phyloP scores from a whole-genome alignment of 2,113 vertebrate genomes.

The Rhabdornis inornatus region DNA sequence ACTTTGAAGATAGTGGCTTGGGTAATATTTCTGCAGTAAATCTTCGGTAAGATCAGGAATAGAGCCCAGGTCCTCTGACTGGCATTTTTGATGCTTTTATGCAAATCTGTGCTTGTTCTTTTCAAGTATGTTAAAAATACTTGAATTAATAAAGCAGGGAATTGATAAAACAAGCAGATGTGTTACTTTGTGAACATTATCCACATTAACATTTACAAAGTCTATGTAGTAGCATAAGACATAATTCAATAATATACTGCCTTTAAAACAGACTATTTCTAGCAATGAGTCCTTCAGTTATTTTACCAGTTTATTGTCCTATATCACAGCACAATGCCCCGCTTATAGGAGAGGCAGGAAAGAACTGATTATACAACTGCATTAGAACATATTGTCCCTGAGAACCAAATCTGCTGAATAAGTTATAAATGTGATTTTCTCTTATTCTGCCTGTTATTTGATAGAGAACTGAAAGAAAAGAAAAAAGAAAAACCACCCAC shows the following conservation, averaged over 20 bases:
- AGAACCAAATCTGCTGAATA: conserved; percentile 30
- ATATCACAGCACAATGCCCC: conserved; percentile 12
- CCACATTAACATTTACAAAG: neutral
- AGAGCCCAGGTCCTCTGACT: neutral
- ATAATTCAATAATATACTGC: neutral
- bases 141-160: neutral
- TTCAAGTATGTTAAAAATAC: neutral
- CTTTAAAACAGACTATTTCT: conserved; percentile 30
- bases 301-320: conserved; percentile 40
- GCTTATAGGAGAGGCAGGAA: conserved; percentile 25
- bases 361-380: conserved; percentile 48
- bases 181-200: neutral
- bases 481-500: neutral
- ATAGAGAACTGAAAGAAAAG: neutral
- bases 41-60: neutral
- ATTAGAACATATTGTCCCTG: neutral
- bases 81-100: neutral
- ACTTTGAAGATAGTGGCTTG: conserved; percentile 25
- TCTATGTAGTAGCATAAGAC: neutral
- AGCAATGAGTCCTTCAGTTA: conserved; percentile 8
- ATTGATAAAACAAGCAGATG: neutral
- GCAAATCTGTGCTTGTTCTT: neutral
- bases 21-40: conserved; percentile 23
- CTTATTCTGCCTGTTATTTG: conserved; percentile 1
- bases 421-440: conserved; percentile 9